Conservation (phyloP, 2,797 vertebrate genomes). For the Squalus acanthias region DNA sequence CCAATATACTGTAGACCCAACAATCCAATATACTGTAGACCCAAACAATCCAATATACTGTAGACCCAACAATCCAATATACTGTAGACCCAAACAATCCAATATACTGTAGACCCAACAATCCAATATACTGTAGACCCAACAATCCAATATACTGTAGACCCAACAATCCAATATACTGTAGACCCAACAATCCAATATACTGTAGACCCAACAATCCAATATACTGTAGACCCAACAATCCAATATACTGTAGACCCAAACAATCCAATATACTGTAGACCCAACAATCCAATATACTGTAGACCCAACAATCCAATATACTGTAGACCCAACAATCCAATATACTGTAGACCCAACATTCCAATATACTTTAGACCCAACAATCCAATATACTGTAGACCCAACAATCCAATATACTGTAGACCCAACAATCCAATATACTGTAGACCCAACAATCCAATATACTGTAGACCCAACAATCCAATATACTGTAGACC, state of each 20-base stretch:
- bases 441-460: not conserved
- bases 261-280: not conserved
- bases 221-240: not conserved
- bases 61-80: not conserved
- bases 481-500: not conserved
- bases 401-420: not conserved
- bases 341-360: not conserved
- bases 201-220: too few relatives aligned
- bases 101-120: not conserved
- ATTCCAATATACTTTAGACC: too few relatives aligned
- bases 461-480: not conserved
- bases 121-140: not conserved
- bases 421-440: not conserved
- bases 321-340: not conserved
- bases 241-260: too few relatives aligned
- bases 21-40: not conserved
- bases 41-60: not conserved
- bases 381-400: not conserved
- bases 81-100: not conserved
- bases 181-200: not conserved
- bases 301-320: not conserved
- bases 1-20: not conserved
- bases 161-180: not conserved
- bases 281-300: not conserved
- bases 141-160: not conserved